Evolutionary conservation across 37 sponge, comb jelly and placozoan genomes (phyloP).

Genomic region (Geodia barretti): DNA sequence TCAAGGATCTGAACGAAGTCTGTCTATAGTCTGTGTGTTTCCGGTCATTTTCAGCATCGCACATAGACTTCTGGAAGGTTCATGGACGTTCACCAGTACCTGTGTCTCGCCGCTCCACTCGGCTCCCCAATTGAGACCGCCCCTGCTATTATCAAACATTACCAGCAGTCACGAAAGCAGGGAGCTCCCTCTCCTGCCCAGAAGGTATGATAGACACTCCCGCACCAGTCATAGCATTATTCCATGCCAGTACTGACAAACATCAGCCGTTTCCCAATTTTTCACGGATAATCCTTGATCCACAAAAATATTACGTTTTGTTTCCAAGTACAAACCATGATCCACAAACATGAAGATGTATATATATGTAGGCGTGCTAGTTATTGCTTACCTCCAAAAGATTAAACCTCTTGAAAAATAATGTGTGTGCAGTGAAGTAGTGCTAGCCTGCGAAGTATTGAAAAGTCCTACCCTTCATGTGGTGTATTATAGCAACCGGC

Average conservation of each 20-base stretch:
- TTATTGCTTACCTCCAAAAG: too few species aligned
- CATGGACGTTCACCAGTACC: constrained; percentile 58
- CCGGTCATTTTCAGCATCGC: not conserved
- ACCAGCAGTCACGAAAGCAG: constrained; percentile 19
- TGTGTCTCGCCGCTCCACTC: constrained; percentile 65
- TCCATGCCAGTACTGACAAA: too few species aligned
- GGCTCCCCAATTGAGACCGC: constrained; percentile 65
- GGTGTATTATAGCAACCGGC: constrained; percentile 73
- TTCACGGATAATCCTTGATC: too few species aligned
- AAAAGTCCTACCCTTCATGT: not conserved
- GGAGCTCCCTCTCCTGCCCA: constrained; percentile 37
- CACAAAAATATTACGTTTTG: too few species aligned
- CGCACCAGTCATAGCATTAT: too few species aligned
- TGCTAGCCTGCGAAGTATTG: too few species aligned
- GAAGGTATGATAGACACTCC: constrained; percentile 60
- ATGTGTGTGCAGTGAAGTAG: too few species aligned
- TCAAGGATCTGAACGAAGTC: constrained; percentile 43
- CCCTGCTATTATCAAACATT: constrained; percentile 13
- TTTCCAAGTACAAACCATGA: too few species aligned
- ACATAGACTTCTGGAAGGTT: constrained; percentile 32
- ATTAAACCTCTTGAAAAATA: too few species aligned
- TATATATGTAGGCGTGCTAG: not conserved
- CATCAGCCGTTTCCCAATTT: too few species aligned
- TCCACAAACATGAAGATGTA: too few species aligned
- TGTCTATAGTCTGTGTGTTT: not conserved